phyloP scores from a whole-genome alignment of 92 coral and sea anemone species.

The Heliopora coerulea region DNA sequence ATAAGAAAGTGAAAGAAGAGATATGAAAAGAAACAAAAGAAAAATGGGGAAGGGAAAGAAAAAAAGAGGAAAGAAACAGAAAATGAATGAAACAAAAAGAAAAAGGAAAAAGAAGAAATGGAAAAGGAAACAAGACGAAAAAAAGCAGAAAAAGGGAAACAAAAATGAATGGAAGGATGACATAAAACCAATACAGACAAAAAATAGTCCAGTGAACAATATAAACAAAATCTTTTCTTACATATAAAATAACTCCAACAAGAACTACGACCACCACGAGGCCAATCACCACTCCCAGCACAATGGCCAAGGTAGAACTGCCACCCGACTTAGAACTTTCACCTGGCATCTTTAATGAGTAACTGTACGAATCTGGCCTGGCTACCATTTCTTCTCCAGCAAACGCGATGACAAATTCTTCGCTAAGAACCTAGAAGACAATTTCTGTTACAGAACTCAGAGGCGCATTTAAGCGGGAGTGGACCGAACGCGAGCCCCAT shows the following conservation, averaged over 20 bases:
- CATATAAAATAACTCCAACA: conserved; percentile 37
- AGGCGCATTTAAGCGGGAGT: no score
- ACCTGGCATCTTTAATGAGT: conserved; percentile 37
- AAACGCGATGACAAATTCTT: conserved; percentile 57
- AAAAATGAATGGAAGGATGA: not conserved
- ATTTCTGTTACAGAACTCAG: not conserved
- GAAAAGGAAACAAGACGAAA: not conserved
- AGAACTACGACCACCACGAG: conserved; percentile 44
- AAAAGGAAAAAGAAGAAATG: not conserved
- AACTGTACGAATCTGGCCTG: conserved; percentile 56
- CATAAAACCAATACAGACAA: not conserved
- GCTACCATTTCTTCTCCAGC: conserved; percentile 64
- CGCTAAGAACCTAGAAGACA: conserved; percentile 56
- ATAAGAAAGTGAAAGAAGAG: not conserved
- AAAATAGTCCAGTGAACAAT: not conserved
- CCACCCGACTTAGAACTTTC: not conserved
- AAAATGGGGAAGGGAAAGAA: not conserved
- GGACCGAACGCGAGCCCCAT: no score
- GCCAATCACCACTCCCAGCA: conserved; percentile 61
- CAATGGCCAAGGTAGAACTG: conserved; percentile 38
- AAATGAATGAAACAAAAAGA: not conserved
- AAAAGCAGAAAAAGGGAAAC: not conserved
- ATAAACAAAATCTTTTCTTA: conserved; percentile 13
- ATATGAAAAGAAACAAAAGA: not conserved
- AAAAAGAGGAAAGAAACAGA: not conserved